Conservation (phyloP, 2,888 invertebrate genomes). For the Mesodorylaimus sp. region DNA sequence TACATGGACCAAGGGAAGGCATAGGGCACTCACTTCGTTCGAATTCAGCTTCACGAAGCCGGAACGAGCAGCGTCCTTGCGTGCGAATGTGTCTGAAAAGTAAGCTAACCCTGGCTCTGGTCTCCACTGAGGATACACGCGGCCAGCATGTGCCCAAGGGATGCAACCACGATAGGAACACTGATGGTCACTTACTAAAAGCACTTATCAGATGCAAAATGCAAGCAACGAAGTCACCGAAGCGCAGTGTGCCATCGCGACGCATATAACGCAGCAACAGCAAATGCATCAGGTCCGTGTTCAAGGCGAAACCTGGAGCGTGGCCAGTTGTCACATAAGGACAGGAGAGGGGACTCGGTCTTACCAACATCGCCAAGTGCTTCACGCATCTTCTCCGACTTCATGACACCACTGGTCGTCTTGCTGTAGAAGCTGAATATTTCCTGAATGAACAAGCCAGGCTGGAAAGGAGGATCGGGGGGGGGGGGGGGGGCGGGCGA, state of each 20-base stretch:
- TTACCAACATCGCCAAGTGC: conserved; percentile 60
- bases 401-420: conserved; percentile 64
- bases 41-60: conserved; percentile 3
- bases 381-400: conserved; percentile 63
- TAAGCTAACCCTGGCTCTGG: not conserved
- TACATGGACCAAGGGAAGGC: not conserved
- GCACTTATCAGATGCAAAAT: conserved; percentile 69
- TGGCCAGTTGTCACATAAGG: not conserved
- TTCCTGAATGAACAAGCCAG: conserved; percentile 29
- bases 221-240: conserved; percentile 76
- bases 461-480: not conserved
- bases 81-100: conserved; percentile 4
- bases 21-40: not conserved
- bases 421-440: conserved; percentile 72
- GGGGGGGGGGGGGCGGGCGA: not conserved
- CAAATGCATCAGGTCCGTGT: conserved; percentile 60
- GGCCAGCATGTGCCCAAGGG: too few relatives aligned
- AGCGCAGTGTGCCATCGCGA: conserved; percentile 71
- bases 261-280: conserved; percentile 69
- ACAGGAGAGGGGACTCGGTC: conserved; percentile 18
- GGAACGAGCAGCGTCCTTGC: not conserved
- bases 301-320: conserved; percentile 52
- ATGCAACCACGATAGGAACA: not conserved
- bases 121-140: too few relatives aligned
- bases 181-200: conserved; percentile 47